Conservation (phyloP, 2,888 invertebrate genomes). For the Antheraea yamamai region DNA sequence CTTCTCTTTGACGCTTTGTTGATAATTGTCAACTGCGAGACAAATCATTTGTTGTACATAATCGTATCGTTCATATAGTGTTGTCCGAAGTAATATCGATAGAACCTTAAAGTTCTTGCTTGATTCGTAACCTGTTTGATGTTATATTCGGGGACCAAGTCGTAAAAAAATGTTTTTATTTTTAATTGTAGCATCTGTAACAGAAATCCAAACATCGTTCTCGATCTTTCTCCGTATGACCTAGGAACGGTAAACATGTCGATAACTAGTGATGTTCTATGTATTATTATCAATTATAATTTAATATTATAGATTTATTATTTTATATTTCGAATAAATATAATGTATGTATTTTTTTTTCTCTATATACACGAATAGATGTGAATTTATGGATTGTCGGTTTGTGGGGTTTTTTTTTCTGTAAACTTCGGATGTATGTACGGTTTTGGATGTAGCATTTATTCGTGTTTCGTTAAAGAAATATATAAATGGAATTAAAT, state of each 20-base stretch:
- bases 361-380: neutral
- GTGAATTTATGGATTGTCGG: slow-evolving; percentile 1
- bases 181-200: too few species aligned
- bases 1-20: too few species aligned
- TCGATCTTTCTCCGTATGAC: neutral
- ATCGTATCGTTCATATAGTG: neutral
- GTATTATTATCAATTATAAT: slow-evolving; percentile 54
- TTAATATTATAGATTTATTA: slow-evolving; percentile 40
- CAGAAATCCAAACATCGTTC: slow-evolving; percentile 1
- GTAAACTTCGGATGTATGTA: neutral
- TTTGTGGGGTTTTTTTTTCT: neutral
- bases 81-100: neutral
- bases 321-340: slow-evolving; percentile 48
- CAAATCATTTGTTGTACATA: neutral
- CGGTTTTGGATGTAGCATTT: neutral
- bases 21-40: neutral
- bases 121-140: neutral
- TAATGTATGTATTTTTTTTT: slow-evolving; percentile 32
- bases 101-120: neutral
- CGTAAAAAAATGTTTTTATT: neutral
- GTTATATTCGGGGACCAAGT: neutral
- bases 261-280: slow-evolving; percentile 49
- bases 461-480: neutral
- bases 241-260: slow-evolving; percentile 8
- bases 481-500: neutral